Conservation (phyloP, 1,140 invertebrate species). For the Stegodyphus dumicola region DNA sequence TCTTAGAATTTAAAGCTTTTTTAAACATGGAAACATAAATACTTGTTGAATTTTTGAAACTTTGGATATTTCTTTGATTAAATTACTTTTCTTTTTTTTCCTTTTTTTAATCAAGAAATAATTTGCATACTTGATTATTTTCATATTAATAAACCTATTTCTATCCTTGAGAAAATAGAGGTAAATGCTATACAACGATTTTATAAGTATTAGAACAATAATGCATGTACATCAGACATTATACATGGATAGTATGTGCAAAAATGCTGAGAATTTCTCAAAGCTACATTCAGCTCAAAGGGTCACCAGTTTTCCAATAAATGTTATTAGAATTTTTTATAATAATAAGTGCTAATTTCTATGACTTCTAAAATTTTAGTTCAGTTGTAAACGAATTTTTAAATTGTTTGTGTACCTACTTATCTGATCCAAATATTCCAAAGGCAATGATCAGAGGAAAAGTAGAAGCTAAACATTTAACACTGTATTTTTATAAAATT, state of each 20-base stretch:
- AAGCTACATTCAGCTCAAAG: constrained; percentile 7
- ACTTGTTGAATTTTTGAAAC: too few relatives aligned
- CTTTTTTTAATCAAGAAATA: too few relatives aligned
- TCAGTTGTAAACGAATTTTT: too few relatives aligned
- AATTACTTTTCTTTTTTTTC: too few relatives aligned
- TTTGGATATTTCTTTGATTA: too few relatives aligned
- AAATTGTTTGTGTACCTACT: background rate
- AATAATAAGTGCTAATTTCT: too few relatives aligned
- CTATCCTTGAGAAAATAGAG: constrained; percentile 33
- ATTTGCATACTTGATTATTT: background rate
- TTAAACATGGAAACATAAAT: too few relatives aligned
- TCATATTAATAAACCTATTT: constrained; percentile 22
- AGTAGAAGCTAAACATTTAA: background rate
- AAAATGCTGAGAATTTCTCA: constrained; percentile 19
- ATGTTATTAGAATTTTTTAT: too few relatives aligned
- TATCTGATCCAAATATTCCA: background rate
- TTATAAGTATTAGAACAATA: constrained; percentile 35
- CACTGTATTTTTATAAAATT: too few relatives aligned
- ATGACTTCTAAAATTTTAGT: too few relatives aligned
- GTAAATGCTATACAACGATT: constrained; percentile 30
- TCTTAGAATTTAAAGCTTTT: too few relatives aligned
- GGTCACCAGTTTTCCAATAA: too few relatives aligned
- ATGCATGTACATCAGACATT: constrained; percentile 50
- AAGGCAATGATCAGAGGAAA: background rate
- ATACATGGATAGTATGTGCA: constrained; percentile 41